Conservation (phyloP, 1,140 invertebrate genomes). For the Macrosteles quadrilineatus region DNA sequence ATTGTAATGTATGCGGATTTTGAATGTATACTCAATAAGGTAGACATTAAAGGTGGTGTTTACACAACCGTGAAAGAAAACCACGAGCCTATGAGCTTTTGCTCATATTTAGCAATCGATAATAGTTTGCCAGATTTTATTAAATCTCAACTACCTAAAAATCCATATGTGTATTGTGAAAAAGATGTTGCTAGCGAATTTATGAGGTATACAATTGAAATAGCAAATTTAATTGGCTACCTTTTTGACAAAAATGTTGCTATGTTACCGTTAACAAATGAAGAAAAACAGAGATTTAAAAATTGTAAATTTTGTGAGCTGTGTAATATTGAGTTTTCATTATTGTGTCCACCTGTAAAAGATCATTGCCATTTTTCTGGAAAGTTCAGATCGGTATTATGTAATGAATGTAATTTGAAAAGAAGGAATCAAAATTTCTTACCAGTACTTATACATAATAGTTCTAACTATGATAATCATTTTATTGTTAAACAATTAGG, state of each 20-base stretch:
- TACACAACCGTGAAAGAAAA: background rate
- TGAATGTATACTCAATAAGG: background rate
- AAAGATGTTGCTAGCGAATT: background rate
- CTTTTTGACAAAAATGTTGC: background rate
- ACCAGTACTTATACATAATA: too few species aligned
- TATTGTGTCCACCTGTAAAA: background rate
- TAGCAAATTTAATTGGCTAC: background rate
- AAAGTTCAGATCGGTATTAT: background rate
- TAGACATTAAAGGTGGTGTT: background rate
- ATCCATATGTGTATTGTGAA: background rate
- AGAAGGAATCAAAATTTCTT: too few species aligned
- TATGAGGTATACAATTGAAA: background rate
- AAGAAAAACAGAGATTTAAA: background rate
- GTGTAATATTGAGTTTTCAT: background rate
- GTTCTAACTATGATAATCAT: too few species aligned
- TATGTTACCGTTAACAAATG: background rate
- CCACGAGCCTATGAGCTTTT: background rate
- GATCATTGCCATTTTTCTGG: conserved; percentile 4
- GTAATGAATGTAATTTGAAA: too few species aligned
- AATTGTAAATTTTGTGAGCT: background rate
- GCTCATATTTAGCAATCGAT: background rate
- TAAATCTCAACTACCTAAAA: background rate
- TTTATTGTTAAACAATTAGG: too few species aligned
- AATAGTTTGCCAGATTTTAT: too few species aligned
- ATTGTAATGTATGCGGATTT: background rate